These are phyloP conservation scores for Crocallis elinguaria DNA, from an alignment of 2,888 invertebrate genomes.

Conservation along the genomic window DNA sequence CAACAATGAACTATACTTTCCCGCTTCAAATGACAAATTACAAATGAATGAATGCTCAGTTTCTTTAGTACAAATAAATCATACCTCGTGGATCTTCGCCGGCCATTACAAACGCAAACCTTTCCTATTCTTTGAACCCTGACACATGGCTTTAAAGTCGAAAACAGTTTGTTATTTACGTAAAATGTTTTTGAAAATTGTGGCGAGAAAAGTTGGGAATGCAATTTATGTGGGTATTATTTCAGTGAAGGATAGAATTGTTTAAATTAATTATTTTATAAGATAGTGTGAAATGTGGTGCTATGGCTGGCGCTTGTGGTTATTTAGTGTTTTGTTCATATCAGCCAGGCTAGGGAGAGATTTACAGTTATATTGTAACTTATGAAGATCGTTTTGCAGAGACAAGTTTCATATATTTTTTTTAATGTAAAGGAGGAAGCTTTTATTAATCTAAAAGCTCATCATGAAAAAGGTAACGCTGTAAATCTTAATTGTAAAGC, in stretches of 20 bases:
- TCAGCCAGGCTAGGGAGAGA: not conserved
- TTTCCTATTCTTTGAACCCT: not conserved
- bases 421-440: no score
- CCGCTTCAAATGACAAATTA: constrained; percentile 78
- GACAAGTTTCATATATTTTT: no score
- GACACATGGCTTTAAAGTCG: not conserved
- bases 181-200: not conserved
- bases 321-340: not conserved
- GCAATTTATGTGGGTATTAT: constrained; percentile 23
- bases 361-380: not conserved
- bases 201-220: constrained; percentile 13
- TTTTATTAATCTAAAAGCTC: no score
- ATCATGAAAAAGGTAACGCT: no score
- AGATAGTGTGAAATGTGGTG: constrained; percentile 4
- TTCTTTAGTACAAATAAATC: constrained; percentile 32
- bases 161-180: not conserved
- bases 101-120: not conserved
- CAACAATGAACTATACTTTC: constrained; percentile 78
- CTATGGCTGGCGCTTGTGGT: not conserved
- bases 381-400: not conserved
- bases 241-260: constrained; percentile 19
- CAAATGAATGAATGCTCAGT: constrained; percentile 70
- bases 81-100: constrained; percentile 18
- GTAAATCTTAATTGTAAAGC: no score
- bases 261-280: constrained; percentile 21